Evolutionary conservation across 2,888 invertebrate genomes (phyloP).

Genomic region (Phlogophora meticulosa): DNA sequence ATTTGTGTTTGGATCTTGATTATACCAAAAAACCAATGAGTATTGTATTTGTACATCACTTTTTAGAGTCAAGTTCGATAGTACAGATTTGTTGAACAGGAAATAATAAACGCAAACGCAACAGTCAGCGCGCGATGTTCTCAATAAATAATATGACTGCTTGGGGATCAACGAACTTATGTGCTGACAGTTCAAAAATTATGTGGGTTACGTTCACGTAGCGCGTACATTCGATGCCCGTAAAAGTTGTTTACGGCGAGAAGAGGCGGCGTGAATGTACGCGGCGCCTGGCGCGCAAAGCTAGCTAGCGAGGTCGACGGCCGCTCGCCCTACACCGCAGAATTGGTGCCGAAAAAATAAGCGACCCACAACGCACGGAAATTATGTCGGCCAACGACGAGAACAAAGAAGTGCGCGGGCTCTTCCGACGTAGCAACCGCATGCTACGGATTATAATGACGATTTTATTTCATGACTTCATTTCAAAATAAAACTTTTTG

Average conservation of each 20-base stretch:
- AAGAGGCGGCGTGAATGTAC: conserved; percentile 72
- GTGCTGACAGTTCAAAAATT: conserved; percentile 91
- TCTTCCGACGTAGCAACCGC: conserved; percentile 67
- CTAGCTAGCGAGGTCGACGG: conserved; percentile 82
- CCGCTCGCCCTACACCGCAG: conserved; percentile 83
- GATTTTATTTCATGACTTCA: conserved; percentile 27
- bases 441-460: conserved; percentile 44
- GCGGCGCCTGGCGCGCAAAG: conserved; percentile 70
- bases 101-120: conserved; percentile 82
- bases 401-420: conserved; percentile 83
- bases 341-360: conserved; percentile 89
- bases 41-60: conserved; percentile 2
- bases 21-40: conserved; percentile 22
- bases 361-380: conserved; percentile 87
- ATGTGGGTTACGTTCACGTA: conserved; percentile 91
- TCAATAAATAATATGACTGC: conserved; percentile 86
- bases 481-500: conserved; percentile 9
- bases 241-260: conserved; percentile 89
- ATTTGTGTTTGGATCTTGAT: conserved; percentile 2
- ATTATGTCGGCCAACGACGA: conserved; percentile 84
- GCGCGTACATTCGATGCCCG: conserved; percentile 90
- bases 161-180: conserved; percentile 88
- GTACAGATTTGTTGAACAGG: conserved; percentile 76
- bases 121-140: conserved; percentile 83
- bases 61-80: conserved; percentile 74